phyloP scores from a whole-genome alignment of 2,888 invertebrate species.

The Drosophila phalerata region DNA sequence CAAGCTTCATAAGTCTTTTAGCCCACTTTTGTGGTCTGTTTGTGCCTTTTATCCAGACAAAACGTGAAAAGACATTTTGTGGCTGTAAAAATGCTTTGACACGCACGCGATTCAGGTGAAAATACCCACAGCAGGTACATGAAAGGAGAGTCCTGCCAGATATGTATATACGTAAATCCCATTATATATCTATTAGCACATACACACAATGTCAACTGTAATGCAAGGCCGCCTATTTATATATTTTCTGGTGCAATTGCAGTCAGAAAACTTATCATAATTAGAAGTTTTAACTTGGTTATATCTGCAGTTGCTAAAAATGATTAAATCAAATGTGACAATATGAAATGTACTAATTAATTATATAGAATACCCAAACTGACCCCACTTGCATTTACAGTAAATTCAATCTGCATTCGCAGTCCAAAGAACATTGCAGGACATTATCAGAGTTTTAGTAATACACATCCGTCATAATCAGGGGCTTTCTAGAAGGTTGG shows the following conservation, averaged over 20 bases:
- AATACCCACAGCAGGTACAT: constrained; percentile 66
- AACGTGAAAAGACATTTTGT: constrained; percentile 75
- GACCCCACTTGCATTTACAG: too few species aligned
- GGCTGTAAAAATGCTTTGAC: constrained; percentile 68
- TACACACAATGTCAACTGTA: constrained; percentile 7
- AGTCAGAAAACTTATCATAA: not conserved
- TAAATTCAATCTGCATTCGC: not conserved
- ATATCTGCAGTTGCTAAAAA: not conserved
- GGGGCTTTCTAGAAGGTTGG: too few species aligned
- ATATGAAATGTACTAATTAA: not conserved
- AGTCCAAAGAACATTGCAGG: not conserved
- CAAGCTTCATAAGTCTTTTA: not conserved
- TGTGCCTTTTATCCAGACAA: constrained; percentile 37
- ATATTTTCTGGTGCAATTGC: not conserved
- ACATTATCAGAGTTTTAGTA: too few species aligned
- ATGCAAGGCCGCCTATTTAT: constrained; percentile 21
- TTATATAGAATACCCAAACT: not conserved
- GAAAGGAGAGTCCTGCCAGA: constrained; percentile 31
- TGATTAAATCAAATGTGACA: not conserved
- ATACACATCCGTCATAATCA: too few species aligned
- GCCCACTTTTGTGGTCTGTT: constrained; percentile 26
- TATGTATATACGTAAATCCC: constrained; percentile 15
- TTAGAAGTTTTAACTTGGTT: not conserved
- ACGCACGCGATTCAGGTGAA: constrained; percentile 69
- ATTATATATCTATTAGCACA: constrained; percentile 17